These are phyloP conservation scores for Heliconius ethilla DNA, from an alignment of 2,888 invertebrate species.

Conservation along the genomic window DNA sequence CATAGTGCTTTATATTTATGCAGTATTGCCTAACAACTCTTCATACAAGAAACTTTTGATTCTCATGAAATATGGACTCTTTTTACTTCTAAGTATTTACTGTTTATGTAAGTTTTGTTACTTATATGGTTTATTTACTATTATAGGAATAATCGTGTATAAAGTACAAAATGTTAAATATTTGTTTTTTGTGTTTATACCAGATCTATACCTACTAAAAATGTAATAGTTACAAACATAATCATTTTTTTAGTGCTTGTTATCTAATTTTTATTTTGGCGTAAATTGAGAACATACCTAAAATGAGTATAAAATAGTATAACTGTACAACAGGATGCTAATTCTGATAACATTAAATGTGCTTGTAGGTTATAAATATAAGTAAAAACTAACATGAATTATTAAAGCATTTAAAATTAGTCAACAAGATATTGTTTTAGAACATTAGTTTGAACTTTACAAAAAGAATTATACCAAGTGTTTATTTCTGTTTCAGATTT, in stretches of 20 bases:
- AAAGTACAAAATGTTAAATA: background rate
- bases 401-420: background rate
- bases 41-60: background rate
- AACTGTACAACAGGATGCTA: slow-evolving; percentile 5
- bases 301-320: background rate
- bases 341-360: slow-evolving; percentile 7
- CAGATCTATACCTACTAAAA: background rate
- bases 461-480: background rate
- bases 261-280: background rate
- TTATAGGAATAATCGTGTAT: no score
- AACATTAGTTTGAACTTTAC: background rate
- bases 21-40: background rate
- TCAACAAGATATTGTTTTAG: no score
- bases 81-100: background rate
- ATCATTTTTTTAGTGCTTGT: background rate
- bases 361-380: background rate
- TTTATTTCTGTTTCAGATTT: slow-evolving; percentile 45
- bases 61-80: slow-evolving; percentile 3
- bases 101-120: no score
- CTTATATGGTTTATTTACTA: no score
- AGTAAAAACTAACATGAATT: background rate
- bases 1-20: slow-evolving; percentile 25
- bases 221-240: background rate
- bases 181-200: background rate
- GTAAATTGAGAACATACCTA: background rate